These are phyloP conservation scores for Bradypodion ventrale DNA, from an alignment of 2,797 vertebrate species.

Conservation along the genomic window DNA sequence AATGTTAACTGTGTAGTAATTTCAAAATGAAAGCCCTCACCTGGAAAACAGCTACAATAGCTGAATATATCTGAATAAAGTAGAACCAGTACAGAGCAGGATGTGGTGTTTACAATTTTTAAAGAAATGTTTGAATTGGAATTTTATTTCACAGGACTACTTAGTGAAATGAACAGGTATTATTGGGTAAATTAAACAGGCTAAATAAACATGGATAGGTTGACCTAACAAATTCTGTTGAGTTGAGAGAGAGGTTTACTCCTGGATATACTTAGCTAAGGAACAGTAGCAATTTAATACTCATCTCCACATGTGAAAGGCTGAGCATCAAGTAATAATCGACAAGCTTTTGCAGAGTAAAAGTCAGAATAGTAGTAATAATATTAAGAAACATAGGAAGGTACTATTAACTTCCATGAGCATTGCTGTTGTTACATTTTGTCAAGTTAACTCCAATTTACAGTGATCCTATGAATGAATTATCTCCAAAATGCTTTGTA, in stretches of 20 bases:
- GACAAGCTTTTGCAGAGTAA: too few relatives aligned
- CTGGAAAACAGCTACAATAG: not conserved
- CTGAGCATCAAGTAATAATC: too few relatives aligned
- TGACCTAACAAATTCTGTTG: not conserved
- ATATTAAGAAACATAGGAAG: too few relatives aligned
- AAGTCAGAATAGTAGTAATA: too few relatives aligned
- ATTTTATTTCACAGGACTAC: not conserved
- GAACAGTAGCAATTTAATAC: not conserved
- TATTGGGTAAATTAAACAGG: too few relatives aligned
- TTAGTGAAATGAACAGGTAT: not conserved
- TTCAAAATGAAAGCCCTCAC: not conserved
- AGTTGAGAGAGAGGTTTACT: not conserved
- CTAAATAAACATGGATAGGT: not conserved
- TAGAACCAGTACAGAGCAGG: not conserved
- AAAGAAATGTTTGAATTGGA: not conserved
- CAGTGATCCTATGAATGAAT: too few relatives aligned
- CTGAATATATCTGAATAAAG: slow-evolving; percentile 5
- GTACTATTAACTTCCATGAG: too few relatives aligned
- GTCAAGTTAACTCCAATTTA: too few relatives aligned
- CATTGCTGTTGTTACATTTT: too few relatives aligned
- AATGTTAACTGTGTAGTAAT: slow-evolving; percentile 16
- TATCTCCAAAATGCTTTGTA: too few relatives aligned
- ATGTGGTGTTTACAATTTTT: not conserved
- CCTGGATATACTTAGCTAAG: not conserved
- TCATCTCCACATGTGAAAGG: not conserved